Conservation (phyloP, 2,888 invertebrate species). For the Netelia inedita region DNA sequence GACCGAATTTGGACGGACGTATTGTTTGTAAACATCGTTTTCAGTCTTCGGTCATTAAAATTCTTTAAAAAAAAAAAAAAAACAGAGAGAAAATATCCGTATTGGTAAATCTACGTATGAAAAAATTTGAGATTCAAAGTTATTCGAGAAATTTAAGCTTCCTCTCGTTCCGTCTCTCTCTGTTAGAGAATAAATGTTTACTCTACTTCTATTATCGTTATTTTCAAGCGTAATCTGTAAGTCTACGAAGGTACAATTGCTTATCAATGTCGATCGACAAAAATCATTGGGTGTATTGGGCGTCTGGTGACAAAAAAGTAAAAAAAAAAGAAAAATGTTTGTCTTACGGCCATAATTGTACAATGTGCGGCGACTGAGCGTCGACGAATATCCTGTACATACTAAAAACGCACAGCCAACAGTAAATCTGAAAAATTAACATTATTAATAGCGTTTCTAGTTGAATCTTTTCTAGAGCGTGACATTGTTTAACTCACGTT, state of each 20-base stretch:
- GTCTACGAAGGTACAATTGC: background rate
- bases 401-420: slow-evolving; percentile 94
- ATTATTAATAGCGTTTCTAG: background rate
- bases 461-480: slow-evolving; percentile 3
- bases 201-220: slow-evolving; percentile 3
- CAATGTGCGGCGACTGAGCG: slow-evolving; percentile 95
- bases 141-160: background rate
- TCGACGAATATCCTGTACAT: slow-evolving; percentile 93
- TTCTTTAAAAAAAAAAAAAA: slow-evolving; percentile 49
- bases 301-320: background rate
- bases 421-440: slow-evolving; percentile 89
- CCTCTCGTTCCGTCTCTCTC: background rate
- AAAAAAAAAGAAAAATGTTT: slow-evolving; percentile 5
- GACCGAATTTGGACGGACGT: slow-evolving; percentile 80
- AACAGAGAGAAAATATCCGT: background rate
- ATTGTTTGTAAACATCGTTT: slow-evolving; percentile 71
- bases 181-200: background rate
- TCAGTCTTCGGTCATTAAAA: slow-evolving; percentile 78
- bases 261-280: slow-evolving; percentile 19
- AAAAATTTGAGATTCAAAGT: background rate
- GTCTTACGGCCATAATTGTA: slow-evolving; percentile 88
- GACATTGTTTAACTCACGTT: slow-evolving; percentile 88
- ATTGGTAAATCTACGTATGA: slow-evolving; percentile 15
- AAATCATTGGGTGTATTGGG: background rate
- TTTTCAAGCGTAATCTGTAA: background rate